Conservation (phyloP, 2,113 vertebrate genomes). For the Vombatus ursinus region DNA sequence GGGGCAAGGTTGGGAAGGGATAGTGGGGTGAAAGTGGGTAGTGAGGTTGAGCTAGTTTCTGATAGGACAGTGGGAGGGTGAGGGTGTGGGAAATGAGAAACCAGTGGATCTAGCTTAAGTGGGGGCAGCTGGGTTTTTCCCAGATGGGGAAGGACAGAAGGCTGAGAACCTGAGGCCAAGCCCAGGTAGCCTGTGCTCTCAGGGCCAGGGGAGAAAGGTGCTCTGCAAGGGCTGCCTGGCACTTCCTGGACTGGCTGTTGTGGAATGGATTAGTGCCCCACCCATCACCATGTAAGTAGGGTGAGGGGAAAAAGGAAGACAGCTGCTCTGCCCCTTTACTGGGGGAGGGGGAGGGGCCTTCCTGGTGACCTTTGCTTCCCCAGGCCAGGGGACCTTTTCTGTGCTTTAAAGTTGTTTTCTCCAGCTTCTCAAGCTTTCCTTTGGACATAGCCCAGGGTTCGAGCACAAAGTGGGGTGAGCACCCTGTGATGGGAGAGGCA, state of each 20-base stretch:
- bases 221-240: not conserved
- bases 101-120: not conserved
- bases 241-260: not conserved
- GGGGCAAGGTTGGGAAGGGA: not conserved
- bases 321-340: not conserved
- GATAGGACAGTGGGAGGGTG: not conserved
- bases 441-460: not conserved
- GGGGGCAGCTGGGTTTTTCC: not conserved
- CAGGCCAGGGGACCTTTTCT: not conserved
- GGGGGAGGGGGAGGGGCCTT: not conserved
- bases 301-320: not conserved
- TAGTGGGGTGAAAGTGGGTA: not conserved
- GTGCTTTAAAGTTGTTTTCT: not conserved
- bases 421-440: not conserved
- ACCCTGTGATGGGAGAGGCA: not conserved
- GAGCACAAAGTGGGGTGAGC: no score
- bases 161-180: not conserved
- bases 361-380: not conserved
- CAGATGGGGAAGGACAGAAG: not conserved
- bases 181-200: not conserved
- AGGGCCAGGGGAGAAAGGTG: not conserved
- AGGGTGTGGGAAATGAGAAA: no score
- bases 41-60: fast-evolving
- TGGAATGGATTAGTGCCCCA: not conserved
- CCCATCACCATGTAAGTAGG: not conserved